These are phyloP conservation scores for Trachelus tabidus DNA, from an alignment of 2,888 invertebrate species.

Conservation along the genomic window DNA sequence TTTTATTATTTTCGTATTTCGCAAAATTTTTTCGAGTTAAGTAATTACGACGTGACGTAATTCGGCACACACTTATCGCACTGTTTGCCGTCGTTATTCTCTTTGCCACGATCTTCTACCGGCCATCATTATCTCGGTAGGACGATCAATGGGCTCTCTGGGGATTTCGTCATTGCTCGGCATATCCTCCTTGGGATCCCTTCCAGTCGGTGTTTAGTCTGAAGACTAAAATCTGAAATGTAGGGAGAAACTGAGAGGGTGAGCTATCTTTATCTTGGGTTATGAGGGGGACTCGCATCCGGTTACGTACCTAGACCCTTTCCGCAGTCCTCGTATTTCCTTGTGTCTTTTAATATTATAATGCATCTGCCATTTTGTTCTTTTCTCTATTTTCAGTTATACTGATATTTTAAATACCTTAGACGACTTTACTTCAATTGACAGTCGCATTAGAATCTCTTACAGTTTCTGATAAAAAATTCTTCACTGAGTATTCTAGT, in stretches of 20 bases:
- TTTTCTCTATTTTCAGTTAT: neutral
- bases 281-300: constrained; percentile 27
- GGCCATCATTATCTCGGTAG: neutral
- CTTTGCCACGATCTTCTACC: neutral
- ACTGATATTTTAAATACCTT: neutral
- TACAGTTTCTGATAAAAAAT: neutral
- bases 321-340: neutral
- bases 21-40: neutral
- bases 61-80: neutral
- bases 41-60: neutral
- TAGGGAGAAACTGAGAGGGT: constrained; percentile 25
- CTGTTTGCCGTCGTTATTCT: neutral
- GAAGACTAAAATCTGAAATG: neutral
- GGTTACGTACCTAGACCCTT: constrained; percentile 15
- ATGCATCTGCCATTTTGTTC: neutral
- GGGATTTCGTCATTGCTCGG: neutral
- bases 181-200: neutral
- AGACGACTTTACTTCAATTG: neutral
- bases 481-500: neutral
- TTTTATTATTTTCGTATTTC: no score
- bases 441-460: neutral
- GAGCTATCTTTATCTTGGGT: constrained; percentile 34
- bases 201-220: neutral
- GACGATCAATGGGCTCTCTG: neutral
- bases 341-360: neutral